Conservation (phyloP, 2,888 invertebrate species). For the Gymnocheta viridis region DNA sequence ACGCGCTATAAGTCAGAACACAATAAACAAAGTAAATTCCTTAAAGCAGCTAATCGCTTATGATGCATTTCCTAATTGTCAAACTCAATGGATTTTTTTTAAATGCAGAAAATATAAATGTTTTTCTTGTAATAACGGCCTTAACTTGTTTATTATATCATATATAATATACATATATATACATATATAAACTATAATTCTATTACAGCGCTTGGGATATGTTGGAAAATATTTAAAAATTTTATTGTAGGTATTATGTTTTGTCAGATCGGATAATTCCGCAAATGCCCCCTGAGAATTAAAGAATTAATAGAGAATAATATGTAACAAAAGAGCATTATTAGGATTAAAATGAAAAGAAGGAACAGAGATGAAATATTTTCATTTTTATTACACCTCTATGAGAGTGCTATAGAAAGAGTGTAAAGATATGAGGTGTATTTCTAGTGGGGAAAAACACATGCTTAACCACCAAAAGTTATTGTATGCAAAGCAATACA, state of each 20-base stretch:
- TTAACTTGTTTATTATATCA: too few species aligned
- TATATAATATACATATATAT: too few species aligned
- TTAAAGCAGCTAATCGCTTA: too few species aligned
- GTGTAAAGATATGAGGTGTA: conserved; percentile 28
- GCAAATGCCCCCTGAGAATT: neutral
- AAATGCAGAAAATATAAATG: too few species aligned
- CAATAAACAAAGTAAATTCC: too few species aligned
- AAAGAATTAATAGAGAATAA: neutral
- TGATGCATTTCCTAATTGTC: too few species aligned
- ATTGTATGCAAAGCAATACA: conserved; percentile 58
- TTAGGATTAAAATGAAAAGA: conserved; percentile 33
- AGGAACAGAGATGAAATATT: neutral
- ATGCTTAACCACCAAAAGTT: conserved; percentile 60
- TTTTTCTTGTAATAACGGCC: too few species aligned
- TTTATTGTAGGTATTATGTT: neutral
- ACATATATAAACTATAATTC: too few species aligned
- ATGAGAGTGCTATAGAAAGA: neutral
- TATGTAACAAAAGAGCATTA: neutral
- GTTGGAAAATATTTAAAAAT: too few species aligned
- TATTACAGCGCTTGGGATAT: too few species aligned
- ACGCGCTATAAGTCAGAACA: too few species aligned
- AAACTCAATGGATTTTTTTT: too few species aligned
- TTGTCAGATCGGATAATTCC: neutral
- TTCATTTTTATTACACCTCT: neutral
- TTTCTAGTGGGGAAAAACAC: conserved; percentile 55